Evolutionary conservation across 2,113 vertebrate genomes (phyloP).

Genomic region (Pseudopodoces humilis): DNA sequence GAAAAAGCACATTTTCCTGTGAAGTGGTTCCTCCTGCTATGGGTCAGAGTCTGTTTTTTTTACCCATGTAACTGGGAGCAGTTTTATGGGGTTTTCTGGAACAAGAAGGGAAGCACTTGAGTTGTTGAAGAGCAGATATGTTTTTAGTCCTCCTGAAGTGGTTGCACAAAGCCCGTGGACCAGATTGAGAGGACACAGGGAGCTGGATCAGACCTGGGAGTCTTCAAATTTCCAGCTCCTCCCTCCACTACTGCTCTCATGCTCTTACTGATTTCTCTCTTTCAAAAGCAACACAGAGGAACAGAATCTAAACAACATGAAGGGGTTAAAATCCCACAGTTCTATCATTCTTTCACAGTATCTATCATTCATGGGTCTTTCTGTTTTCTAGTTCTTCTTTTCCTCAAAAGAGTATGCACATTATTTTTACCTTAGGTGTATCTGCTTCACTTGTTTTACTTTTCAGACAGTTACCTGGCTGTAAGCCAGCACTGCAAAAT

Average conservation of each 20-base stretch:
- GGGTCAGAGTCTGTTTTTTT: background rate
- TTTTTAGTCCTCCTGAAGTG: background rate
- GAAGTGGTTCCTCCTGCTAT: background rate
- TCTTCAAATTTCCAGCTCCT: background rate
- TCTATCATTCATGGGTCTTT: background rate
- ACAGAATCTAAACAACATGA: fast-evolving
- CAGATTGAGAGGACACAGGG: background rate
- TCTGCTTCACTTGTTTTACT: conserved; percentile 47
- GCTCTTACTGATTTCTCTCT: background rate
- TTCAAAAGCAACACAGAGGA: background rate
- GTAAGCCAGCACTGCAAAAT: conserved; percentile 54
- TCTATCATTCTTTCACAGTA: background rate
- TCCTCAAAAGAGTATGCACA: background rate
- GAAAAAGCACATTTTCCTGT: background rate
- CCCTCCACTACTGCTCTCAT: background rate
- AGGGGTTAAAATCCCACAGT: background rate
- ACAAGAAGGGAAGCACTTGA: background rate
- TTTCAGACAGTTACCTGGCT: conserved; percentile 55
- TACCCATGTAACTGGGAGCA: background rate
- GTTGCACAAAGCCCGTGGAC: background rate
- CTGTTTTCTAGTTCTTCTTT: conserved; percentile 11
- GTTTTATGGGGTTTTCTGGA: background rate
- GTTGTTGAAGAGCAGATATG: background rate
- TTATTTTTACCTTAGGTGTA: conserved; percentile 51
- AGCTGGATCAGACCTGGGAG: background rate